A percentile compares a stretch with the other conserved stretches of the same genome.
phyloP scores from a whole-genome alignment of 2,888 invertebrate genomes.

The Nasonia oneida region DNA sequence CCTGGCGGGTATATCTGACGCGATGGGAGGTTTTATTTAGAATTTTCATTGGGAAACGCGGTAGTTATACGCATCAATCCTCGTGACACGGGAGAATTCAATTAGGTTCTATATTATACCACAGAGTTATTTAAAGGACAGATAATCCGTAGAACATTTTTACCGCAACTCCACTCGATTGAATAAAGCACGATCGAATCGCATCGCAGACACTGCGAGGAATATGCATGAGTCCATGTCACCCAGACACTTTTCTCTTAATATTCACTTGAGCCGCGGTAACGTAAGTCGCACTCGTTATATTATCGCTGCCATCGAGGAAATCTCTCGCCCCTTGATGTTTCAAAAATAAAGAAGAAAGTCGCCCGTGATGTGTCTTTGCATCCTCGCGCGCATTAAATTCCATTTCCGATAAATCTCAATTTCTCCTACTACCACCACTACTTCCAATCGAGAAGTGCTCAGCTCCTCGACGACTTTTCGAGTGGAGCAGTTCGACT shows the following conservation, averaged over 20 bases:
- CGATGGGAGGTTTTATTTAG: not conserved
- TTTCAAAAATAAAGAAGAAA: not conserved
- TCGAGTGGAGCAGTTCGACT: constrained; percentile 1
- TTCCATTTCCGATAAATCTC: constrained; percentile 40
- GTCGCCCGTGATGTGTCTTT: not conserved
- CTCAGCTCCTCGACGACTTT: not conserved
- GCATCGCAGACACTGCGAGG: too few species aligned
- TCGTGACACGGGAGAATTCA: not conserved
- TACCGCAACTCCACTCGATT: not conserved
- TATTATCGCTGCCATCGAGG: not conserved
- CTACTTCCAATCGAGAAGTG: not conserved
- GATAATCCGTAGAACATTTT: not conserved
- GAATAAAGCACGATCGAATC: too few species aligned
- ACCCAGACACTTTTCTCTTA: not conserved
- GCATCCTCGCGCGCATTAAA: not conserved
- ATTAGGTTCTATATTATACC: not conserved
- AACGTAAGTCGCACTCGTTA: not conserved
- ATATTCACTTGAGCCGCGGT: not conserved
- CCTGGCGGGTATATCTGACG: not conserved
- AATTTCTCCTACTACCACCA: not conserved
- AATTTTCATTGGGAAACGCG: not conserved
- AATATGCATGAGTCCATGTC: not conserved
- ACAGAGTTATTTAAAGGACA: not conserved
- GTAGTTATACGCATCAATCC: not conserved
- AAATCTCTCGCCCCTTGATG: not conserved